Evolutionary conservation across 2,113 vertebrate genomes (phyloP).

Genomic region (Phycodurus eques): DNA sequence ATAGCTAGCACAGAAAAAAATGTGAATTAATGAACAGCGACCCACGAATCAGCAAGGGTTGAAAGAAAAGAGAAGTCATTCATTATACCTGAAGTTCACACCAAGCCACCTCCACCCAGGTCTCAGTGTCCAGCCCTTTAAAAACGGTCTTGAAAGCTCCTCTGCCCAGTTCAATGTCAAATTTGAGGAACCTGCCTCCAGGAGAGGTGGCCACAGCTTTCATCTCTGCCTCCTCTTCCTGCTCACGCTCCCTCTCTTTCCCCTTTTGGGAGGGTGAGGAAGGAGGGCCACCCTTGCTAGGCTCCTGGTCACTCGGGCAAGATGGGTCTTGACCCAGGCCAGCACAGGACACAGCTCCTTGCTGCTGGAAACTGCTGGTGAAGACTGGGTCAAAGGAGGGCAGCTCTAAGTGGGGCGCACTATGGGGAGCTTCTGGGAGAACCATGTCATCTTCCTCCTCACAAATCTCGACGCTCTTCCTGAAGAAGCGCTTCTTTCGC

Average conservation of each 20-base stretch:
- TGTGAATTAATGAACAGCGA: background rate
- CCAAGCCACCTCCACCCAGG: constrained; percentile 95
- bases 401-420: constrained; percentile 65
- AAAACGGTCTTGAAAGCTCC: constrained; percentile 95
- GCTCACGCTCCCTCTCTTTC: constrained; percentile 79
- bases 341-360: constrained; percentile 44
- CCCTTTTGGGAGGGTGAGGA: constrained; percentile 51
- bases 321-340: constrained; percentile 50
- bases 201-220: constrained; percentile 93
- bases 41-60: background rate
- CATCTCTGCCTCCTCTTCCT: constrained; percentile 93
- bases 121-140: constrained; percentile 92
- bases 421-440: constrained; percentile 49
- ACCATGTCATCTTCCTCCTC: constrained; percentile 78
- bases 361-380: constrained; percentile 49
- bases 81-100: constrained; percentile 86
- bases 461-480: constrained; percentile 86
- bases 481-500: constrained; percentile 84
- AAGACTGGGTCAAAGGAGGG: constrained; percentile 69
- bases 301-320: constrained; percentile 41
- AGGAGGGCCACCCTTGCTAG: constrained; percentile 51
- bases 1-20: background rate
- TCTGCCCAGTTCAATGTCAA: constrained; percentile 90
- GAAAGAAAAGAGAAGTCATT: background rate
- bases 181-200: constrained; percentile 88